phyloP scores from a whole-genome alignment of 2,797 vertebrate genomes.

The Gorsachius magnificus region DNA sequence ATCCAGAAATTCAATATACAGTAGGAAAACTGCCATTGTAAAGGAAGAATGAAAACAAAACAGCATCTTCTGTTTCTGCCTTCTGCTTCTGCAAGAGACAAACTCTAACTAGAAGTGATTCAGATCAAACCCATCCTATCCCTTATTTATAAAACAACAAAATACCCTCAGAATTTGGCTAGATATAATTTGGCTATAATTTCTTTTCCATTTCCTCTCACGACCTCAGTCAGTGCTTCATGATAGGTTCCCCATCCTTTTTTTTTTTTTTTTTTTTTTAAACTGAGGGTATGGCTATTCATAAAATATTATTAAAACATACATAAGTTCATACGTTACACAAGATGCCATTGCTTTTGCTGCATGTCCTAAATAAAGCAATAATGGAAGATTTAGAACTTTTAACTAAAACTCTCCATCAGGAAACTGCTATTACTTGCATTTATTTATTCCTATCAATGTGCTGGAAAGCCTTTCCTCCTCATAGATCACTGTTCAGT shows the following conservation, averaged over 20 bases:
- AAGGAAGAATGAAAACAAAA: neutral
- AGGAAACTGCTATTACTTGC: conserved; percentile 26
- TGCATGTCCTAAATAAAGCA: neutral
- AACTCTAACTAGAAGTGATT: conserved; percentile 69
- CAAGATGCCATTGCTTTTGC: neutral
- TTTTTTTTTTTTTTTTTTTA: neutral
- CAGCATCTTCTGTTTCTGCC: neutral
- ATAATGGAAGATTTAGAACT: neutral
- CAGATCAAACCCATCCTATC: conserved; percentile 55
- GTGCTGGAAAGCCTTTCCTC: neutral
- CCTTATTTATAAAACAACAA: neutral
- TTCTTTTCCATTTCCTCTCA: neutral
- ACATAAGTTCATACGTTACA: neutral
- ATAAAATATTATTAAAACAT: neutral
- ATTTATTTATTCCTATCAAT: neutral
- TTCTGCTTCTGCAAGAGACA: neutral
- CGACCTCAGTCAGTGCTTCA: neutral
- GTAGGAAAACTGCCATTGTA: neutral
- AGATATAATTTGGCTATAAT: conserved; percentile 3
- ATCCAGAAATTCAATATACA: neutral
- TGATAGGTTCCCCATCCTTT: accelerated
- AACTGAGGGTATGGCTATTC: neutral
- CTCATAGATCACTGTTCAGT: neutral
- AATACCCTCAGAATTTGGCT: neutral
- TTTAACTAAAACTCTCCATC: conserved; percentile 60